phyloP scores from a whole-genome alignment of 2,888 invertebrate genomes.

The Rhamnusium bicolor region DNA sequence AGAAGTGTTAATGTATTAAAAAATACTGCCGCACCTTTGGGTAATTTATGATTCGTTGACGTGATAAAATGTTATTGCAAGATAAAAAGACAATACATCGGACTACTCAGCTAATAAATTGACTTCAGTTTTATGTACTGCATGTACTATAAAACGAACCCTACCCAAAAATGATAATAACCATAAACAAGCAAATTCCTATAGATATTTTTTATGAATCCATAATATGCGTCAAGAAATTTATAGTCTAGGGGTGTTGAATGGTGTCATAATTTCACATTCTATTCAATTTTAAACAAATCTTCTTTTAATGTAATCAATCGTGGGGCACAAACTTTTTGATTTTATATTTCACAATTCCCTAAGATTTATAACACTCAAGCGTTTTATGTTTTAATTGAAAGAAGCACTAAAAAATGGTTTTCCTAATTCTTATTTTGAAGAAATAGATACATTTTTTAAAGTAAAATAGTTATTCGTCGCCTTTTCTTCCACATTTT shows the following conservation, averaged over 20 bases:
- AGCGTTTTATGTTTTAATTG: no score
- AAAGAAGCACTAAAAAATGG: no score
- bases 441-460: no score
- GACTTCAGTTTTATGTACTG: neutral
- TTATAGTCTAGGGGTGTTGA: neutral
- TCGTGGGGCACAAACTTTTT: no score
- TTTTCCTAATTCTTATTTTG: no score
- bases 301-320: neutral
- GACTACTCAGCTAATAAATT: neutral
- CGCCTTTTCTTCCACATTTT: no score
- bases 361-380: no score
- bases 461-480: no score
- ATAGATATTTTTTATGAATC: neutral
- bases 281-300: neutral
- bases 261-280: neutral
- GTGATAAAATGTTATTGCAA: neutral
- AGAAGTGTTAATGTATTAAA: neutral
- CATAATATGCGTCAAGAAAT: neutral
- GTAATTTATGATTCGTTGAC: neutral
- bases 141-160: neutral
- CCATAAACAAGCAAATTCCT: neutral
- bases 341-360: no score
- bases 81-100: neutral
- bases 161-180: neutral
- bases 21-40: neutral